These are phyloP conservation scores for Drosophila setosimentum DNA, from an alignment of 2,888 invertebrate genomes.

Conservation along the genomic window DNA sequence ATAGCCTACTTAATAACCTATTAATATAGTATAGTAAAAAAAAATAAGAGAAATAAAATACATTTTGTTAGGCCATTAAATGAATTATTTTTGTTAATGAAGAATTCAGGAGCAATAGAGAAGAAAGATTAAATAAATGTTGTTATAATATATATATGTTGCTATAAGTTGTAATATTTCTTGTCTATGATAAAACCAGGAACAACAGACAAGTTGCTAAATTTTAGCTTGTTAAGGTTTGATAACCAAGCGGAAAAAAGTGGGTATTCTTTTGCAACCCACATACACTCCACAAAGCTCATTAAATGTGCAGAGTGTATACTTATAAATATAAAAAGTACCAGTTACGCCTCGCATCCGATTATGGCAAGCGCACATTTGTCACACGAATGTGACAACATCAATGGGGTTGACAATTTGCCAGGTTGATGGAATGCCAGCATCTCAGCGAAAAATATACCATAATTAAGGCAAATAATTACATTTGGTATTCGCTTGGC, in stretches of 20 bases:
- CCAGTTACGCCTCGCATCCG: slow-evolving; percentile 21
- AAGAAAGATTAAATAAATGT: not conserved
- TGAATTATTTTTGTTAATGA: not conserved
- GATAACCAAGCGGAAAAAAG: not conserved
- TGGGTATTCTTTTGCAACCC: not conserved
- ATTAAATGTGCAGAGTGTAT: slow-evolving; percentile 13
- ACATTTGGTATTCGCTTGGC: slow-evolving; percentile 15
- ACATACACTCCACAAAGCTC: not conserved
- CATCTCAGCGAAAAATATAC: slow-evolving; percentile 10
- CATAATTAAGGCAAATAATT: slow-evolving; percentile 52
- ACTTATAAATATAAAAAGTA: not conserved
- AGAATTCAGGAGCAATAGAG: not conserved
- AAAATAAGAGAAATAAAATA: not conserved
- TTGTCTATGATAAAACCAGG: not conserved
- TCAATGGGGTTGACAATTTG: slow-evolving; percentile 48
- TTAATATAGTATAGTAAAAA: not conserved
- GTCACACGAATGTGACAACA: slow-evolving; percentile 59
- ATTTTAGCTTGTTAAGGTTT: not conserved
- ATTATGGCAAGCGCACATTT: slow-evolving; percentile 59
- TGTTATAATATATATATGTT: too few relatives aligned
- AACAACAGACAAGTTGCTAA: not conserved
- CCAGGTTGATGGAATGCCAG: slow-evolving; percentile 33
- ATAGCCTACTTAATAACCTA: not conserved
- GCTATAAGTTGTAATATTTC: not conserved
- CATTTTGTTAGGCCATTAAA: not conserved